phyloP scores from a whole-genome alignment of 2,888 invertebrate species.

The Drosophila borealis region DNA sequence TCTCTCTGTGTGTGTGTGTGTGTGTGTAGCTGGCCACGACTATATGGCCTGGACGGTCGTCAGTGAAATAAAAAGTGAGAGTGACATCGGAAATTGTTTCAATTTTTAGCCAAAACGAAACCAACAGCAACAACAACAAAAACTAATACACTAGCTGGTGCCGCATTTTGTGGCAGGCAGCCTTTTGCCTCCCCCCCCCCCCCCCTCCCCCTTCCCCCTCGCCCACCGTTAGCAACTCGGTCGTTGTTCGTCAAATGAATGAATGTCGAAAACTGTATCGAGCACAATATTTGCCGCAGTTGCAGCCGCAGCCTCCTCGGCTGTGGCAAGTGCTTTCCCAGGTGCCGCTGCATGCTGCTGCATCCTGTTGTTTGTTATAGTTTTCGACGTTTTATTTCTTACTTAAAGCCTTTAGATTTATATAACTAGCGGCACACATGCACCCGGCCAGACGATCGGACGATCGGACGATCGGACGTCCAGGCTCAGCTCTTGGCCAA shows the following conservation, averaged over 20 bases:
- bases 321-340: conserved; percentile 64
- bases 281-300: conserved; percentile 71
- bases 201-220: neutral
- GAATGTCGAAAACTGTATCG: conserved; percentile 84
- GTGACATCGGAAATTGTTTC: conserved; percentile 85
- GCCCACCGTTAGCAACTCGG: conserved; percentile 37
- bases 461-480: conserved; percentile 4
- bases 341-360: conserved; percentile 38
- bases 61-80: conserved; percentile 83
- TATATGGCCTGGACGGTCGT: conserved; percentile 50
- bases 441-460: conserved; percentile 30
- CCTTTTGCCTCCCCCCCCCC: neutral
- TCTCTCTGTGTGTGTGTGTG: conserved; percentile 13
- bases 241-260: conserved; percentile 79
- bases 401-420: conserved; percentile 60
- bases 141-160: conserved; percentile 37
- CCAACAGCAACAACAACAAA: conserved; percentile 39
- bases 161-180: conserved; percentile 44
- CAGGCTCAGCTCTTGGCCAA: conserved; percentile 29
- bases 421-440: conserved; percentile 65
- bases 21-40: conserved; percentile 12
- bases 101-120: conserved; percentile 80
- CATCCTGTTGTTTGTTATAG: conserved; percentile 80
- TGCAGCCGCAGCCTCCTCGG: conserved; percentile 27
- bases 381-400: conserved; percentile 77